Evolutionary conservation across 2,797 vertebrate genomes (phyloP).

Genomic region (Lepidocolaptes lacrymiger): DNA sequence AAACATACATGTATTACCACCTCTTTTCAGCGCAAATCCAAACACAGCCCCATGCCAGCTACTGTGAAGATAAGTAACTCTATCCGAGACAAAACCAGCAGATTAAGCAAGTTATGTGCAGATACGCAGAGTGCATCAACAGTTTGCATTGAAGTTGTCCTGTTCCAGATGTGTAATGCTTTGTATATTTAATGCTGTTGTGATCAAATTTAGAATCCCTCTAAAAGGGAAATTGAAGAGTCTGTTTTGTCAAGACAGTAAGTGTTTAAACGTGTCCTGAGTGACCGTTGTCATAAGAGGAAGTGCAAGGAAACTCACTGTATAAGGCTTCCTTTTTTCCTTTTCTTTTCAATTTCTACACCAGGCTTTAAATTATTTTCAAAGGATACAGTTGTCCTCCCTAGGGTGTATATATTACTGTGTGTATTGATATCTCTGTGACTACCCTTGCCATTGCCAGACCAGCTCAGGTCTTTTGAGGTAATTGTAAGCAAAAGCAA

Average conservation of each 20-base stretch:
- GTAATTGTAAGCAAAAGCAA: not conserved
- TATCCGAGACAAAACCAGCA: not conserved
- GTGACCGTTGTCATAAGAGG: not conserved
- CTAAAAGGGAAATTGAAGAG: not conserved
- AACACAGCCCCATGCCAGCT: not conserved
- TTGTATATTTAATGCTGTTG: not conserved
- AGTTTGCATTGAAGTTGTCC: not conserved
- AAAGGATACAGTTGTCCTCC: not conserved
- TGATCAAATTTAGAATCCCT: not conserved
- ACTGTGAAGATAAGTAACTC: not conserved
- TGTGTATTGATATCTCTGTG: not conserved
- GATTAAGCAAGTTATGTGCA: conserved; percentile 76
- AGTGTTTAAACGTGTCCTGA: not conserved
- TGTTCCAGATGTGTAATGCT: not conserved
- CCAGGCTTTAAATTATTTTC: not conserved
- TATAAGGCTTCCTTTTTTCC: not conserved
- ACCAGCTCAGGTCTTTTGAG: not conserved
- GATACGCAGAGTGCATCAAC: accelerated
- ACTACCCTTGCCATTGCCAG: not conserved
- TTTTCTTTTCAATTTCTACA: not conserved
- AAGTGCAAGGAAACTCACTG: accelerated
- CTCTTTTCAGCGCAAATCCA: not conserved
- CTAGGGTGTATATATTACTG: not conserved
- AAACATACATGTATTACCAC: not conserved
- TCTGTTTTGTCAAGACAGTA: not conserved